These are phyloP conservation scores for Liposcelis brunnea DNA, from an alignment of 2,888 invertebrate species.

Conservation along the genomic window DNA sequence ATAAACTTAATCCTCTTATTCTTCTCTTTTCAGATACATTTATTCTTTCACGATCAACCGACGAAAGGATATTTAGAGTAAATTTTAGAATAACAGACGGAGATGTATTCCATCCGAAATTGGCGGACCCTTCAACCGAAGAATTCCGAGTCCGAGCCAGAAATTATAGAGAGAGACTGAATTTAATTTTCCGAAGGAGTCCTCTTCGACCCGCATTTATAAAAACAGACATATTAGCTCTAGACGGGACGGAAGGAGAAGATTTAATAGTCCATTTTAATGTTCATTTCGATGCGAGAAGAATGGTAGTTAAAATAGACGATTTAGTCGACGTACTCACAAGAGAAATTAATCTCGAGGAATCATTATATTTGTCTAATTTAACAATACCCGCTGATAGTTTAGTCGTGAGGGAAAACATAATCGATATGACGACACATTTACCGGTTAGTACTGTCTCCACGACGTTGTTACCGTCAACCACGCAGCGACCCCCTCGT, in stretches of 20 bases:
- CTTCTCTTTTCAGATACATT: slow-evolving; percentile 46
- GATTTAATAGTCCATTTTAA: slow-evolving; percentile 73
- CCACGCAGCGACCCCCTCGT: slow-evolving; percentile 34
- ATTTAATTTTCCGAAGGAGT: slow-evolving; percentile 55
- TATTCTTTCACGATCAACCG: slow-evolving; percentile 49
- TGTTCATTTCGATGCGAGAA: slow-evolving; percentile 63
- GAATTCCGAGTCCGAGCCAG: slow-evolving; percentile 55
- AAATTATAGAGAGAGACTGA: slow-evolving; percentile 57
- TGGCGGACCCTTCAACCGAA: slow-evolving; percentile 47
- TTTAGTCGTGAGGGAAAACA: slow-evolving; percentile 41
- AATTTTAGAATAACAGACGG: slow-evolving; percentile 54
- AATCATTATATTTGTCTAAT: slow-evolving; percentile 42
- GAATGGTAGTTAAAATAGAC: slow-evolving; percentile 42
- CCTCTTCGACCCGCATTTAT: slow-evolving; percentile 57
- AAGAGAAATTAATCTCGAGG: slow-evolving; percentile 40
- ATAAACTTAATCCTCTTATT: slow-evolving; percentile 13
- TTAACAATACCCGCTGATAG: slow-evolving; percentile 46
- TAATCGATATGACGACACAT: slow-evolving; percentile 18
- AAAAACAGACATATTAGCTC: slow-evolving; percentile 61
- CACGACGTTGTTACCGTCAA: slow-evolving; percentile 21
- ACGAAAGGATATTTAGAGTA: slow-evolving; percentile 67
- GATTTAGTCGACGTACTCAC: slow-evolving; percentile 17
- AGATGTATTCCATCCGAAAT: slow-evolving; percentile 48
- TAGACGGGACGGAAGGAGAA: slow-evolving; percentile 61
- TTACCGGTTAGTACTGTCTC: slow-evolving; percentile 19